Evolutionary conservation across 1,140 invertebrate genomes (phyloP).

Genomic region (Drosophila pachea): DNA sequence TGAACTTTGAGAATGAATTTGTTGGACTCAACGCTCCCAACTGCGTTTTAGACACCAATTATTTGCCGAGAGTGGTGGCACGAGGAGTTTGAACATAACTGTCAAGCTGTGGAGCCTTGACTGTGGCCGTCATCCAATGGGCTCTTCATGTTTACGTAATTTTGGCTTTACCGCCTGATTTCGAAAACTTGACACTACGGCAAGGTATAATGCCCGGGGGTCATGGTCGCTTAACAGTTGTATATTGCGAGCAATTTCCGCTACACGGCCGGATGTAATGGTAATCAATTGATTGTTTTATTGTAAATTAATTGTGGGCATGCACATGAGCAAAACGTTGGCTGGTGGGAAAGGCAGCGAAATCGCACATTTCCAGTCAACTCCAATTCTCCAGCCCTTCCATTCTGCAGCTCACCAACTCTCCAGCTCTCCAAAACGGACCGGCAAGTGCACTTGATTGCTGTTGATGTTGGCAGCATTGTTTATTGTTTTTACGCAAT

Average conservation of each 20-base stretch:
- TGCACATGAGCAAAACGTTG: constrained; percentile 60
- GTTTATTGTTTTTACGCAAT: constrained; percentile 77
- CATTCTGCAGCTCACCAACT: background rate
- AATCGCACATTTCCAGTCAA: constrained; percentile 9
- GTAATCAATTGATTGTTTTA: constrained; percentile 78
- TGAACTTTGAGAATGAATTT: constrained; percentile 52
- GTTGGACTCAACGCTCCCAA: constrained; percentile 39
- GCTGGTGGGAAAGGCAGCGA: background rate
- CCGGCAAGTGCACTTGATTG: constrained; percentile 16
- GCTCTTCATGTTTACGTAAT: constrained; percentile 40
- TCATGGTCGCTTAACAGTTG: constrained; percentile 62
- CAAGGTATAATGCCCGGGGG: background rate
- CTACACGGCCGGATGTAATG: constrained; percentile 68
- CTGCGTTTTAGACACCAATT: constrained; percentile 52
- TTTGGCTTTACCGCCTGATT: constrained; percentile 38
- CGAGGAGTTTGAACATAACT: constrained; percentile 36
- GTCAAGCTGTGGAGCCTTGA: no score
- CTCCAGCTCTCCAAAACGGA: background rate
- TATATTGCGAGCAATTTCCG: constrained; percentile 74
- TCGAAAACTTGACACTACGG: constrained; percentile 17
- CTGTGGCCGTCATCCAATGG: constrained; percentile 26
- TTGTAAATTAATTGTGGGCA: constrained; percentile 76
- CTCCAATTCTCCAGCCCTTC: constrained; percentile 1
- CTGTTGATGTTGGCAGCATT: constrained; percentile 51
- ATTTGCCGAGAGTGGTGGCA: constrained; percentile 31